Conservation (phyloP, 2,888 invertebrate genomes). For the Ashinkailepas kermadecensis region DNA sequence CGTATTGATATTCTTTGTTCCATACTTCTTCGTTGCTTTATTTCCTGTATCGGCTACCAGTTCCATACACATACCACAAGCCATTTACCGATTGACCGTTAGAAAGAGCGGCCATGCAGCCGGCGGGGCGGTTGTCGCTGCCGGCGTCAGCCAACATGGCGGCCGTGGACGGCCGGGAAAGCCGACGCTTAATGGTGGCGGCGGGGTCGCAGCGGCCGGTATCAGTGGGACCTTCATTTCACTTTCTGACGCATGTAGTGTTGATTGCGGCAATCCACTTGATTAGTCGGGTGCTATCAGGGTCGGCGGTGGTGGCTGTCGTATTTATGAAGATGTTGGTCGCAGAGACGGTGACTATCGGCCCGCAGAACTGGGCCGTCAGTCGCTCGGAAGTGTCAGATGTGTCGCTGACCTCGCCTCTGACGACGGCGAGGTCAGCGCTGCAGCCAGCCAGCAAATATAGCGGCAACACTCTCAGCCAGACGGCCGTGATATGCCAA, state of each 20-base stretch:
- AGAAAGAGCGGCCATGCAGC: too few relatives aligned
- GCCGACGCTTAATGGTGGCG: neutral
- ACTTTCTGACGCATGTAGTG: constrained; percentile 16
- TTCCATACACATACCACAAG: too few relatives aligned
- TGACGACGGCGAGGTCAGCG: neutral
- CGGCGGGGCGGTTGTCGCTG: neutral
- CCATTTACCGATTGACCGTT: too few relatives aligned
- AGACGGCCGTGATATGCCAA: neutral
- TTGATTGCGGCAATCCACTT: constrained; percentile 18
- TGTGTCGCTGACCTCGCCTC: neutral
- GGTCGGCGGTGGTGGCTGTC: constrained; percentile 3
- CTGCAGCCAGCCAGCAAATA: too few relatives aligned
- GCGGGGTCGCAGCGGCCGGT: neutral
- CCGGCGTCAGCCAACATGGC: neutral
- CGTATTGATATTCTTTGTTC: too few relatives aligned
- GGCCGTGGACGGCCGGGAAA: neutral
- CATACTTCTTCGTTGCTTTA: too few relatives aligned
- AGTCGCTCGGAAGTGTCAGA: neutral
- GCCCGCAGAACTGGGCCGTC: neutral
- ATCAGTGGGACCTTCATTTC: neutral
- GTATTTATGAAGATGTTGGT: constrained; percentile 6
- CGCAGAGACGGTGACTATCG: neutral
- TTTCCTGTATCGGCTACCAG: too few relatives aligned
- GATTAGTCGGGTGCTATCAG: constrained; percentile 7
- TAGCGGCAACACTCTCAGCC: too few relatives aligned